Evolutionary conservation across 2,797 vertebrate species (phyloP), one percentile per base, ranked within the genome.

Genomic region (Euthynnus affinis): DNA sequence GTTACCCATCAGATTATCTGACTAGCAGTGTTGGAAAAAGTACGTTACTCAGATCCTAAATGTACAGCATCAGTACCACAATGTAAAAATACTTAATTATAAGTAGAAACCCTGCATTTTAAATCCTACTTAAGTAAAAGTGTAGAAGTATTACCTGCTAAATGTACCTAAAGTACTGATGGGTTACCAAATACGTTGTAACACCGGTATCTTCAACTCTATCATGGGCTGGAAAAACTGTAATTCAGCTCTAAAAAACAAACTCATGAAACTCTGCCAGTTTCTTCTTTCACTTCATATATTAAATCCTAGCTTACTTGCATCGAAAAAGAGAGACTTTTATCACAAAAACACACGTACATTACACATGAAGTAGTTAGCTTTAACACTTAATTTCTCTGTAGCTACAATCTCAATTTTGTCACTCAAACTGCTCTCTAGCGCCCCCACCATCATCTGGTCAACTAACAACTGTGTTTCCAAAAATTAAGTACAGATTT

Each of bases 361-460:
- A n/a, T n/a, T 1, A 5, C 23, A 34, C n/a, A 46, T 0, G 27
- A 71, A 46, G 18, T 25, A 2, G 12, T 25, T 27, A 27, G 23
- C 9, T 20, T 22, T n/a, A 25, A 27, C 5, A 59, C 27, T 75
- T 66, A 23, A 60, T 85, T 48, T 20, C 9, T 61, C 7, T 55
- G 32, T 9, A 55, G 66, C 63, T 64, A 4, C 62, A 85, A 61
- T 77, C 70, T 80, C 23, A 71, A 56, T 7, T 62, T 72, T 13
- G 37, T 22, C 20, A 40, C 15, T 44, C 1, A 0, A 12, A 0
- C 32, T 69, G 20, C 68, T 73, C 63, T 0, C 5, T 6, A 10
- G 77, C 83, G 77, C 78, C 88, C 74, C 87, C 3, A 7, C 9
- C 1, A 70, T 15, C 2, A 52, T 2, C 10, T 34, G 15, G 18